Conservation (phyloP, 2,113 vertebrate genomes). For the Dendropsophus ebraccatus region DNA sequence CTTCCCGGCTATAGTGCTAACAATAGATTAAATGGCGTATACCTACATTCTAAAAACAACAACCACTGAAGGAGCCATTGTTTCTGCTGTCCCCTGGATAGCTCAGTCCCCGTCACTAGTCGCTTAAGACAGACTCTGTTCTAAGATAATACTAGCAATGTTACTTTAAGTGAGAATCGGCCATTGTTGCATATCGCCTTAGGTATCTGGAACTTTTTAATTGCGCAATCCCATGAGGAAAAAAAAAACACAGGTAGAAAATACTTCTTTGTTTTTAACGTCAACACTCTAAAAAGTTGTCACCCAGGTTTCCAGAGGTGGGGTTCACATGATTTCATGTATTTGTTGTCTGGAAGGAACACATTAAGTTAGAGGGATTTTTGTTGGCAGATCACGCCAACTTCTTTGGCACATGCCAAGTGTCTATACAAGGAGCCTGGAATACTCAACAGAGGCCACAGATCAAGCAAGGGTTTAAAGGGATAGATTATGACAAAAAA, state of each 20-base stretch:
- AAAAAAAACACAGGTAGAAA: neutral
- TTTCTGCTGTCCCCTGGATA: neutral
- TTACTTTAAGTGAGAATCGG: neutral
- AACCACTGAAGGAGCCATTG: neutral
- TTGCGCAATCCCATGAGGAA: neutral
- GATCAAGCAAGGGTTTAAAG: no score
- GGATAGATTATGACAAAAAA: no score
- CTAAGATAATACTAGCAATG: neutral
- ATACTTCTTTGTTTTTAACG: neutral
- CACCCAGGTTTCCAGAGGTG: neutral
- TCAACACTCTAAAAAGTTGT: neutral
- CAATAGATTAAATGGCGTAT: neutral
- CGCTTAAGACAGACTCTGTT: neutral
- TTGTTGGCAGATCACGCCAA: no score
- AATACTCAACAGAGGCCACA: no score
- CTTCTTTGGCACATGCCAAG: neutral
- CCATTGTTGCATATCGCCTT: neutral
- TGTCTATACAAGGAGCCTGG: neutral
- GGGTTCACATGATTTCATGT: neutral
- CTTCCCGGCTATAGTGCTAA: neutral
- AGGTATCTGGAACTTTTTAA: neutral
- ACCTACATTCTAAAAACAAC: neutral
- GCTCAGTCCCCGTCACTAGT: neutral
- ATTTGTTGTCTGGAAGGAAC: neutral
- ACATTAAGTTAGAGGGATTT: no score